These are phyloP conservation scores for Drosophila lutescens DNA, from an alignment of 2,888 invertebrate genomes.

Conservation along the genomic window DNA sequence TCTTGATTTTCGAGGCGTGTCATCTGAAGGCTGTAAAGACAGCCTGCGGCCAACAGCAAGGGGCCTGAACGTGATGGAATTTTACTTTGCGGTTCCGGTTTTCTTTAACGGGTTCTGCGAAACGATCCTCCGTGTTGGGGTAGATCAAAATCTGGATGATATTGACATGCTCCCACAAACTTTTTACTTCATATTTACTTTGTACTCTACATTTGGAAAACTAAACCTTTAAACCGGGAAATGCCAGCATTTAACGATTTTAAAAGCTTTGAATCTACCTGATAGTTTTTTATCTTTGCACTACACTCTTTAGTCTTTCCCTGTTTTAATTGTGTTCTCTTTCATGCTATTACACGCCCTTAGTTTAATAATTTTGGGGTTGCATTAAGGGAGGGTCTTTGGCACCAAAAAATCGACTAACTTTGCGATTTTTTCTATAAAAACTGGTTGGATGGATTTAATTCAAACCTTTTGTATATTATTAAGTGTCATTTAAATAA, in stretches of 20 bases:
- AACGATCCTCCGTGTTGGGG: conserved; percentile 74
- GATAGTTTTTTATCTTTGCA: background rate
- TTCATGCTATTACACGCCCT: too few species aligned
- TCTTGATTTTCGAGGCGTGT: conserved; percentile 53
- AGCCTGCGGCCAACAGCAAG: conserved; percentile 25
- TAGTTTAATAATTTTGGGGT: too few species aligned
- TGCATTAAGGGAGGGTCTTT: too few species aligned
- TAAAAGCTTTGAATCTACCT: background rate
- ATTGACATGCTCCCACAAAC: background rate
- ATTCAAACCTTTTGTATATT: too few species aligned
- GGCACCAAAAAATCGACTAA: too few species aligned
- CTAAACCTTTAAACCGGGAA: background rate
- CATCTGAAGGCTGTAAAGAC: conserved; percentile 28
- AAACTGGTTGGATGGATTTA: too few species aligned
- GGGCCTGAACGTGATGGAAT: conserved; percentile 41
- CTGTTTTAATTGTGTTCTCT: too few species aligned
- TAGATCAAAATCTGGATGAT: conserved; percentile 62
- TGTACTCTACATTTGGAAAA: background rate
- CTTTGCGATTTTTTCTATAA: too few species aligned
- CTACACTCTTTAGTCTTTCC: too few species aligned
- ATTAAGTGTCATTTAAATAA: too few species aligned
- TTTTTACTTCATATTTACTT: background rate
- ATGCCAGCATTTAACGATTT: background rate
- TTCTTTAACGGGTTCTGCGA: conserved; percentile 37
- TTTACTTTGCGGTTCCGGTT: conserved; percentile 10